Evolutionary conservation across 2,888 invertebrate genomes (phyloP).

Genomic region (Noctua janthe): DNA sequence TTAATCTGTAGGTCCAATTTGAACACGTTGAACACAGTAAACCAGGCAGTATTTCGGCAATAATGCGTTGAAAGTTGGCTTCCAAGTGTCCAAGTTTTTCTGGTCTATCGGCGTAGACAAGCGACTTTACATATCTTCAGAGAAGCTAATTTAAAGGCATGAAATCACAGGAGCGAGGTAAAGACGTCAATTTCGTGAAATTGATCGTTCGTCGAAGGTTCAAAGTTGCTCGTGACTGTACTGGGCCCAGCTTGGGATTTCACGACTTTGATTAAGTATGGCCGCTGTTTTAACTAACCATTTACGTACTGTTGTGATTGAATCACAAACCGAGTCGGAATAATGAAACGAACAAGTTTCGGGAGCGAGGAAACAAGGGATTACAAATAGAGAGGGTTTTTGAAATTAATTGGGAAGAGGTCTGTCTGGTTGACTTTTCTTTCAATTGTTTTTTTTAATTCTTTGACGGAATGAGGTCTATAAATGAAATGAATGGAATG

Average conservation of each 20-base stretch:
- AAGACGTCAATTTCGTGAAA: neutral
- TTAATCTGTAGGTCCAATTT: neutral
- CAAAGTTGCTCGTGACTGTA: neutral
- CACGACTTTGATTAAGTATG: slow-evolving; percentile 53
- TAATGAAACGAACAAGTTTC: slow-evolving; percentile 43
- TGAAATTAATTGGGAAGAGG: slow-evolving; percentile 21
- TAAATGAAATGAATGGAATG: no score
- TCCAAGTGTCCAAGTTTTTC: neutral
- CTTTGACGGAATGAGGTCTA: no score
- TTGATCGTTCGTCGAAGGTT: neutral
- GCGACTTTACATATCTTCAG: neutral
- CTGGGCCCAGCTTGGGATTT: slow-evolving; percentile 29
- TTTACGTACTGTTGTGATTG: slow-evolving; percentile 47
- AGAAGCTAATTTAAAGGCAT: neutral
- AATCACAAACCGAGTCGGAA: slow-evolving; percentile 43
- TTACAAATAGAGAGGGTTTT: slow-evolving; percentile 15
- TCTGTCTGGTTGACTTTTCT: neutral
- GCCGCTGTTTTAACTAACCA: slow-evolving; percentile 51
- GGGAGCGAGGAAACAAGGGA: slow-evolving; percentile 8
- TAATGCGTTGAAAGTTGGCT: neutral
- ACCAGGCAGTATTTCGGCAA: neutral
- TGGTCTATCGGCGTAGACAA: neutral
- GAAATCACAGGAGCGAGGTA: neutral
- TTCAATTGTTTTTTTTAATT: slow-evolving; percentile 3
- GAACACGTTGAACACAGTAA: neutral